Evolutionary conservation across 2,113 vertebrate genomes (phyloP).

Genomic region (Forbesichthys papilliferus): DNA sequence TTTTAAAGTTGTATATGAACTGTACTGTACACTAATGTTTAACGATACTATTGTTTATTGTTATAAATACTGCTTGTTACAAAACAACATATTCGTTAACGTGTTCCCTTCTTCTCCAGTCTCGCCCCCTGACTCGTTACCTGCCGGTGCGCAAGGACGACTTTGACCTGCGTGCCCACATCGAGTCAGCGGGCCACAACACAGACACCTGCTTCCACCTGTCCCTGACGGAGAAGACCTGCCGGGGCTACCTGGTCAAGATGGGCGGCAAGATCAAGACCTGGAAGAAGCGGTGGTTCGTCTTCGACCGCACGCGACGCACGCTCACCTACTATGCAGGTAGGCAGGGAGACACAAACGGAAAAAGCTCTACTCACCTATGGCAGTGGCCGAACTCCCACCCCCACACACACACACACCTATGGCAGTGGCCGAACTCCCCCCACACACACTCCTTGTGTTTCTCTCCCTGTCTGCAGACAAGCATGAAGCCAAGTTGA

Average conservation of each 20-base stretch:
- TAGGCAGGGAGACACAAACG: conserved; percentile 35
- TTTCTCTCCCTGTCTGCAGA: conserved; percentile 75
- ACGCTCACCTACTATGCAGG: conserved; percentile 94
- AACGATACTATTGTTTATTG: too few relatives aligned
- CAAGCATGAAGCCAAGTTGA: conserved; percentile 96
- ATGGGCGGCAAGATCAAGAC: conserved; percentile 99
- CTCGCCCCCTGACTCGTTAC: conserved; percentile 94
- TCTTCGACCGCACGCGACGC: conserved; percentile 93
- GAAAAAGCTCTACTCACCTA: background rate
- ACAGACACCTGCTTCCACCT: conserved; percentile 91
- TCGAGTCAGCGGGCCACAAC: conserved; percentile 92
- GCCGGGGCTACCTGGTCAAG: conserved; percentile 93
- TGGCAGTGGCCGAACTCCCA: background rate
- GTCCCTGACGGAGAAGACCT: conserved; percentile 93
- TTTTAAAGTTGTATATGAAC: too few relatives aligned
- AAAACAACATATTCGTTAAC: background rate
- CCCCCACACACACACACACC: background rate
- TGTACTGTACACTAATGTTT: too few relatives aligned
- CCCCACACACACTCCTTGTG: background rate
- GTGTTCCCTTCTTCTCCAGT: conserved; percentile 65
- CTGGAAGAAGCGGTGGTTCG: conserved; percentile 96
- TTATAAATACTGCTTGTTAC: too few relatives aligned
- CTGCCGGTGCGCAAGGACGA: conserved; percentile 92
- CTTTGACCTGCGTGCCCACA: conserved; percentile 89
- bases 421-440: background rate